phyloP scores from a whole-genome alignment of 2,797 vertebrate species.

The Scarus forsteni region DNA sequence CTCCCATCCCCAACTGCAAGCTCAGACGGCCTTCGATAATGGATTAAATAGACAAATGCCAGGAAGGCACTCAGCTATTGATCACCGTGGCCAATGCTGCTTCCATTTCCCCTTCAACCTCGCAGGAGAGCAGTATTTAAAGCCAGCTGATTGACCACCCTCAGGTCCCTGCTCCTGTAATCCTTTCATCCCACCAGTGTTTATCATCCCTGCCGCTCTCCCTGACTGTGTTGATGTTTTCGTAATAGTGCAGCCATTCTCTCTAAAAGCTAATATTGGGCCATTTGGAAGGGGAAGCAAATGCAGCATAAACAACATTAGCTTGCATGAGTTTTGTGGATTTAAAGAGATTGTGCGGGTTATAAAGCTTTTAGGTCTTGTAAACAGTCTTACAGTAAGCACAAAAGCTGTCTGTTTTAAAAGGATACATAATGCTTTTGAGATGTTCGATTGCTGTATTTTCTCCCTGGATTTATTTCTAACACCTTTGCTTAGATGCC shows the following conservation, averaged over 20 bases:
- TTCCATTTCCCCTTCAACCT: constrained; percentile 67
- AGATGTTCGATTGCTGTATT: not conserved
- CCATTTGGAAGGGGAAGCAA: constrained; percentile 52
- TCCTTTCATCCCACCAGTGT: constrained; percentile 57
- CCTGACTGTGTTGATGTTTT: constrained; percentile 50
- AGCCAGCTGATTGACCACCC: constrained; percentile 71
- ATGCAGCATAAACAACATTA: constrained; percentile 56
- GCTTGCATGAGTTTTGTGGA: constrained; percentile 43
- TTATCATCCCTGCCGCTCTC: constrained; percentile 37
- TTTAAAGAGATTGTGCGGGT: constrained; percentile 25
- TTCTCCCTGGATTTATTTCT: not conserved
- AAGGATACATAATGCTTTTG: constrained; percentile 5
- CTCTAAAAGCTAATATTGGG: constrained; percentile 47
- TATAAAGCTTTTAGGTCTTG: constrained; percentile 34
- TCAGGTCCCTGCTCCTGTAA: constrained; percentile 25
- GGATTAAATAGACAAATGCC: constrained; percentile 85
- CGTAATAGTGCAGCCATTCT: constrained; percentile 24
- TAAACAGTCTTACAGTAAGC: constrained; percentile 21
- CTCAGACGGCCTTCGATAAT: constrained; percentile 78
- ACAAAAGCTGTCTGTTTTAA: constrained; percentile 12
- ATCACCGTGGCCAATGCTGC: constrained; percentile 65
- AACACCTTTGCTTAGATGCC: too few species aligned
- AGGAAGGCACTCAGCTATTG: constrained; percentile 87
- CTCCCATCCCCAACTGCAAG: constrained; percentile 20
- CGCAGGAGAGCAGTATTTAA: constrained; percentile 77